Conservation (phyloP, 2,113 vertebrate species). For the Corythaixoides concolor region DNA sequence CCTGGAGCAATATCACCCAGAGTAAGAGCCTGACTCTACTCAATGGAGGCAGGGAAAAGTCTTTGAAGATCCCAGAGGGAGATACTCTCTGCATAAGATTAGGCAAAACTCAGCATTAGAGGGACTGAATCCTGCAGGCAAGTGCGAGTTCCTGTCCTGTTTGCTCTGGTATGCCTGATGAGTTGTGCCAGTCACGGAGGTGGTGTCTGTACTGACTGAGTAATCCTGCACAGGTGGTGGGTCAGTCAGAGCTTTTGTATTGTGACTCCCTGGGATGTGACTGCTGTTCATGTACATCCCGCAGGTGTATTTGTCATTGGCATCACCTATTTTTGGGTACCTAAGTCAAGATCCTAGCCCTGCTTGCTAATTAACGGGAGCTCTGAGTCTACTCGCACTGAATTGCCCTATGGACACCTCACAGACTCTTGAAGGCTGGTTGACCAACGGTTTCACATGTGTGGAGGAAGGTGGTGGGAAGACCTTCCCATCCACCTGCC, state of each 20-base stretch:
- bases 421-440: not conserved
- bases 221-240: not conserved
- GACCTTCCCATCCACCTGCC: not conserved
- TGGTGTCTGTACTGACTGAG: not conserved
- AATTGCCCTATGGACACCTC: not conserved
- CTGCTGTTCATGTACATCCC: accelerated
- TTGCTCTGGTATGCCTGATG: accelerated
- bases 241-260: not conserved
- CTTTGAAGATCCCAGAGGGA: not conserved
- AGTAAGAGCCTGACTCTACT: not conserved
- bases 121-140: not conserved
- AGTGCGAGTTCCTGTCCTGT: not conserved
- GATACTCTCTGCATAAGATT: not conserved
- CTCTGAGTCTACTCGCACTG: not conserved
- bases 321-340: not conserved
- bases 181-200: accelerated
- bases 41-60: not conserved
- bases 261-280: not conserved
- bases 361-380: not conserved
- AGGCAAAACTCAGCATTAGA: not conserved
- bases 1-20: not conserved
- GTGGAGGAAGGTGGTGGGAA: not conserved
- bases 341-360: not conserved
- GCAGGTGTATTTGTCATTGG: accelerated
- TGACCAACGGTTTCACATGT: not conserved